Evolutionary conservation across 2,797 vertebrate species (phyloP), one percentile per base, ranked within the genome.

Genomic region (Sebastes oblongus): DNA sequence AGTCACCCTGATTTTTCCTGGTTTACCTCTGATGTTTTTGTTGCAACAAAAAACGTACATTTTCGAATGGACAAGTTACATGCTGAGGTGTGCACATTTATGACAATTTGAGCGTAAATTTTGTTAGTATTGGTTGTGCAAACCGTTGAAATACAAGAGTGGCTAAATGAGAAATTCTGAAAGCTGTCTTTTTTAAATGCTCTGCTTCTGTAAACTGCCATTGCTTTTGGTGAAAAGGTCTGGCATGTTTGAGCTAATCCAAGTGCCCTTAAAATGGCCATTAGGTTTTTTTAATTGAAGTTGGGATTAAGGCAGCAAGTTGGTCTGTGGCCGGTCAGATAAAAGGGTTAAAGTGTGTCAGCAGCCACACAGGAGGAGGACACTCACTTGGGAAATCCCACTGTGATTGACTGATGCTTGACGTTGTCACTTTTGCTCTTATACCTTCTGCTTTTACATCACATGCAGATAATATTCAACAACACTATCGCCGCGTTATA

Each of bases 281-380:
- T 90, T 92, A 76, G 77, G 42, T 69, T 89, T 84, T 86, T 90
- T 93, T 91, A 88, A 91, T 93, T 94, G 85, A 83, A 92, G 76
- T 88, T 89, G 69, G 91, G 89, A 93, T 94, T 94, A 94, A 87
- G 82, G 80, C 87, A 72, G 88, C 86, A 46, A 66, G 2, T 67
- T 84, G 84, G 84, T 92, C 83, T 92, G 36, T 66, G 90, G 86
- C 76, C 46, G 71, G 84, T 88, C 87, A 92, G 90, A 92, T 92
- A 92, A 92, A 90, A 91, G 50, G 50, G 89, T 90, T 90, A 82
- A 87, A 87, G 75, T 86, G 75, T 75, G 86, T 92, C 90, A 91
- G 89, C 83, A 87, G 85, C 81, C 76, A 82, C 79, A 85, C 86
- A 76, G 83, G 42, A 46, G 42, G 42, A 91, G 82, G 86, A 85